Conservation (phyloP, 2,113 vertebrate genomes). For the Callaeas wilsoni region DNA sequence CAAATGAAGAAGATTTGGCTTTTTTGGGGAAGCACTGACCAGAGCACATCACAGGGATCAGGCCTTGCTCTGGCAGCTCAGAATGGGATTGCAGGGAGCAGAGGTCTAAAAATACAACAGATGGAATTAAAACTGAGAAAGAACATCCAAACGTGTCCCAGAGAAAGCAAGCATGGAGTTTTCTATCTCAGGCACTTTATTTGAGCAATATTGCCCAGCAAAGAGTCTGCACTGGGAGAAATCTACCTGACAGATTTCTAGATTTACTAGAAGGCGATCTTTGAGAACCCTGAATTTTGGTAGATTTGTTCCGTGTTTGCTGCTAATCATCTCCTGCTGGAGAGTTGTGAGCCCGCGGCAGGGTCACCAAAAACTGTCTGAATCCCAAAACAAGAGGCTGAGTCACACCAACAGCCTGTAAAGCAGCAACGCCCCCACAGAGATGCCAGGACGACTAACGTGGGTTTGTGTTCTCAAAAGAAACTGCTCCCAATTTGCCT, state of each 20-base stretch:
- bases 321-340: not conserved
- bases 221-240: not conserved
- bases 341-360: not conserved
- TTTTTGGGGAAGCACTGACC: not conserved
- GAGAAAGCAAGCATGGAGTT: not conserved
- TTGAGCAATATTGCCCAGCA: not conserved
- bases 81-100: not conserved
- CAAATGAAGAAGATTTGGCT: not conserved
- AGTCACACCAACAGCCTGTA: not conserved
- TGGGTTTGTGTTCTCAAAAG: not conserved
- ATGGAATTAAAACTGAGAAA: not conserved
- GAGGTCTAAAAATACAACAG: not conserved
- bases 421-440: not conserved
- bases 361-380: not conserved
- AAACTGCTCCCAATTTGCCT: not conserved
- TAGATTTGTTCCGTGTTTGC: not conserved
- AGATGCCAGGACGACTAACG: not conserved
- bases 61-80: not conserved
- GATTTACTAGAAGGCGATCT: not conserved
- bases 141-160: not conserved
- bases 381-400: not conserved
- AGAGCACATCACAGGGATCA: rapidly evolving
- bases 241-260: rapidly evolving
- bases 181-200: not conserved
- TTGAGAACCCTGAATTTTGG: not conserved